Evolutionary conservation across 2,888 invertebrate genomes (phyloP).

Genomic region (Rotaria macrura): DNA sequence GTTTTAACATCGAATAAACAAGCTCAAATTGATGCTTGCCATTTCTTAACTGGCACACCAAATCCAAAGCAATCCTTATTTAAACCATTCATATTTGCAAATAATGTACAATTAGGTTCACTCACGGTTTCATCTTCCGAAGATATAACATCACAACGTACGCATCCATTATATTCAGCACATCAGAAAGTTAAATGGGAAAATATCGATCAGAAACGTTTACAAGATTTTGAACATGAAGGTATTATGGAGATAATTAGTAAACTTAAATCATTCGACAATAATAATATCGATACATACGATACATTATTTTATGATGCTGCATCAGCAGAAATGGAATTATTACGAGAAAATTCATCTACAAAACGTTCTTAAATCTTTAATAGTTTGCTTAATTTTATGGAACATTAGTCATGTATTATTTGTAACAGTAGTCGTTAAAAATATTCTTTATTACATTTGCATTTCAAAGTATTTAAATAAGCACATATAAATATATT

Average conservation of each 20-base stretch:
- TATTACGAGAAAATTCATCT: background rate
- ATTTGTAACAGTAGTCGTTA: too few species aligned
- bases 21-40: conserved; percentile 49
- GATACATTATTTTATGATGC: background rate
- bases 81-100: conserved; percentile 62
- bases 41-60: conserved; percentile 74
- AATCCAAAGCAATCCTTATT: conserved; percentile 66
- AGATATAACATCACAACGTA: background rate
- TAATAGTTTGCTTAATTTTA: too few species aligned
- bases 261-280: background rate
- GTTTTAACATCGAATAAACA: conserved; percentile 54
- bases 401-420: too few species aligned
- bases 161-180: background rate
- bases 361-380: background rate
- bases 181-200: background rate
- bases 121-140: background rate
- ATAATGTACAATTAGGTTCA: background rate
- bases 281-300: background rate
- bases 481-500: too few species aligned
- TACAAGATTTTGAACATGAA: conserved; percentile 4
- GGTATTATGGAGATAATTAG: background rate
- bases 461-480: too few species aligned
- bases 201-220: background rate
- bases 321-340: background rate
- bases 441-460: too few species aligned